Conservation (phyloP, 1,140 invertebrate genomes). For the Drosophila chauvacae region DNA sequence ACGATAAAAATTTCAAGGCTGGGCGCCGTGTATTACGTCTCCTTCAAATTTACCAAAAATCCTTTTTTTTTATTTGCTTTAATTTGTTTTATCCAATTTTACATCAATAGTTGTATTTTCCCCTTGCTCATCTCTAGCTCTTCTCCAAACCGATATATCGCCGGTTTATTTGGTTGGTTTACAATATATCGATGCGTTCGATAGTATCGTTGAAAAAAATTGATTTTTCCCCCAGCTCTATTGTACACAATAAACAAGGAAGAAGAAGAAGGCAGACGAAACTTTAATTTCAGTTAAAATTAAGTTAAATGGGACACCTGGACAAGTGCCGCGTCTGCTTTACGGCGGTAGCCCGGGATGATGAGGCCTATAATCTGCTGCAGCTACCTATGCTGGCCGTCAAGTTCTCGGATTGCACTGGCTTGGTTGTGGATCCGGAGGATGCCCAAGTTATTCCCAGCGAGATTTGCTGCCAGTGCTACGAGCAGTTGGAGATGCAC, state of each 20-base stretch:
- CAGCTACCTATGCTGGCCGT: slow-evolving; percentile 39
- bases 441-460: slow-evolving; percentile 46
- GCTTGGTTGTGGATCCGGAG: slow-evolving; percentile 31
- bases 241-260: slow-evolving; percentile 32
- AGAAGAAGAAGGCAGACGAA: background rate
- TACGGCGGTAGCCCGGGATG: slow-evolving; percentile 11
- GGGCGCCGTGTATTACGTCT: too few relatives aligned
- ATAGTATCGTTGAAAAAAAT: background rate
- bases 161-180: background rate
- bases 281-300: background rate
- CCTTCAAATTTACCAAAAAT: too few relatives aligned
- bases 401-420: slow-evolving; percentile 62
- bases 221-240: background rate
- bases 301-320: slow-evolving; percentile 16
- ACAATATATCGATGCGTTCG: background rate
- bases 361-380: slow-evolving; percentile 40
- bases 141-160: background rate
- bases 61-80: too few relatives aligned
- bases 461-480: slow-evolving; percentile 55
- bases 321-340: slow-evolving; percentile 63
- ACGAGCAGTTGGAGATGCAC: slow-evolving; percentile 50
- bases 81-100: too few relatives aligned
- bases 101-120: too few relatives aligned
- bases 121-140: background rate
- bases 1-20: too few relatives aligned